Percentiles rank a stretch among this genome's conserved stretches.
phyloP scores from a whole-genome alignment of 2,888 invertebrate genomes.

The Hirtodrosophila histrioides region DNA sequence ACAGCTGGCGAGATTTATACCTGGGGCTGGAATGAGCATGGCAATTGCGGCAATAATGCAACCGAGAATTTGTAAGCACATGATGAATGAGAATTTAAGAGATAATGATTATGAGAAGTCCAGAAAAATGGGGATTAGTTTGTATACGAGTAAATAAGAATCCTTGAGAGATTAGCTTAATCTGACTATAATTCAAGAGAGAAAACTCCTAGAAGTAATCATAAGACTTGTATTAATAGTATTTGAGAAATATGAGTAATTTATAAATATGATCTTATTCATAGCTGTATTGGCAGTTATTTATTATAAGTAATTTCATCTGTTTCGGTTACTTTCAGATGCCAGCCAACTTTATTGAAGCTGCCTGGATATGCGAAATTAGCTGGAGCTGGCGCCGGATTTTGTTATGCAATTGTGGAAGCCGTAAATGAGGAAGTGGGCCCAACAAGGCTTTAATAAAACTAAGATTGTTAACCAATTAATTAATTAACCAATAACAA shows the following conservation, averaged over 20 bases:
- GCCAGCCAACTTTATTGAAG: constrained; percentile 70
- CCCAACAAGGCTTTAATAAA: neutral
- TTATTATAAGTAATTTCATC: too few species aligned
- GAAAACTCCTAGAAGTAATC: too few species aligned
- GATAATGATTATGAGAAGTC: too few species aligned
- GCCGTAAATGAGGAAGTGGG: constrained; percentile 5
- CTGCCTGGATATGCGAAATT: constrained; percentile 75
- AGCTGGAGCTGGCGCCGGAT: constrained; percentile 83
- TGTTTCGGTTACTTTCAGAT: constrained; percentile 58
- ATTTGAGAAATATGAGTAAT: too few species aligned
- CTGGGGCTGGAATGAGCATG: constrained; percentile 97
- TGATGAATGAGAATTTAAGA: too few species aligned
- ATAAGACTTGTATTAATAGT: too few species aligned
- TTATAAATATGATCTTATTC: neutral
- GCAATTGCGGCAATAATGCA: constrained; percentile 90
- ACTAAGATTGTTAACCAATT: neutral
- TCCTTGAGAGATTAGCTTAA: too few species aligned
- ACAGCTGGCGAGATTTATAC: constrained; percentile 88
- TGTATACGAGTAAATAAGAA: too few species aligned
- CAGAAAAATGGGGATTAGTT: too few species aligned
- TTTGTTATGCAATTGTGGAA: constrained; percentile 80
- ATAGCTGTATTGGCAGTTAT: too few species aligned
- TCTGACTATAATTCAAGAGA: too few species aligned
- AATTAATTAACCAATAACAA: too few species aligned
- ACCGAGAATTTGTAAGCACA: constrained; percentile 82